Percentiles rank a stretch among this genome's conserved stretches.
phyloP scores from a whole-genome alignment of 2,888 invertebrate species.

The Emmelina monodactyla region DNA sequence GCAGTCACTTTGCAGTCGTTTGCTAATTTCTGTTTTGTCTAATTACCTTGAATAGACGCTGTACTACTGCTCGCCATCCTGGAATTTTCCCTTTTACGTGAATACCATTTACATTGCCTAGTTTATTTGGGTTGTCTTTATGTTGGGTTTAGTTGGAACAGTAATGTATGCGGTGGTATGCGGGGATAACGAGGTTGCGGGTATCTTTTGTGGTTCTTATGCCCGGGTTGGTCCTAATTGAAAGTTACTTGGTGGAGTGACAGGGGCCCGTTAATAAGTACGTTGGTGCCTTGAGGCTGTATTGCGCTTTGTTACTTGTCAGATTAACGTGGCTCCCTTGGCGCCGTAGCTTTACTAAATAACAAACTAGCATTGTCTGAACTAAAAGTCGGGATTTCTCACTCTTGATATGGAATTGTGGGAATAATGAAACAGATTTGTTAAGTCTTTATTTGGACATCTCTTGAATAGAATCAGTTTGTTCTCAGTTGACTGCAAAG shows the following conservation, averaged over 20 bases:
- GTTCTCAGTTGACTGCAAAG: too few species aligned
- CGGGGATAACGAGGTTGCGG: constrained; percentile 5
- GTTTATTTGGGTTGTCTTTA: background rate
- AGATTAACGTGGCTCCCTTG: constrained; percentile 33
- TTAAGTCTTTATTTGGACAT: too few species aligned
- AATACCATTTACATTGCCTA: background rate
- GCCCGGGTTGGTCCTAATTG: constrained; percentile 26
- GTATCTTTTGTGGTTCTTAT: constrained; percentile 14
- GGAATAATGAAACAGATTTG: constrained; percentile 20
- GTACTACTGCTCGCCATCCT: background rate
- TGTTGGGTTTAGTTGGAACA: background rate
- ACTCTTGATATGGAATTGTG: constrained; percentile 18
- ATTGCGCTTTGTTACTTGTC: constrained; percentile 32
- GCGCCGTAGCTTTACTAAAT: constrained; percentile 27
- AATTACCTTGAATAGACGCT: constrained; percentile 1
- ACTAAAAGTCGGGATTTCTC: constrained; percentile 23
- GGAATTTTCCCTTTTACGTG: background rate
- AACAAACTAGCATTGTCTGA: constrained; percentile 26
- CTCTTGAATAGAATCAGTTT: too few species aligned
- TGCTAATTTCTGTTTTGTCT: constrained; percentile 6
- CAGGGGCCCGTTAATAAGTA: constrained; percentile 36
- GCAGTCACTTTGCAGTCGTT: constrained; percentile 1
- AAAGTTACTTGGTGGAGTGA: constrained; percentile 33
- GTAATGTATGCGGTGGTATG: constrained; percentile 7
- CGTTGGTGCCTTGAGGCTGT: constrained; percentile 22